Percentiles rank a stretch among this genome's conserved stretches.
Evolutionary conservation across 2,888 invertebrate genomes (phyloP).

Genomic region (Drepana falcataria): DNA sequence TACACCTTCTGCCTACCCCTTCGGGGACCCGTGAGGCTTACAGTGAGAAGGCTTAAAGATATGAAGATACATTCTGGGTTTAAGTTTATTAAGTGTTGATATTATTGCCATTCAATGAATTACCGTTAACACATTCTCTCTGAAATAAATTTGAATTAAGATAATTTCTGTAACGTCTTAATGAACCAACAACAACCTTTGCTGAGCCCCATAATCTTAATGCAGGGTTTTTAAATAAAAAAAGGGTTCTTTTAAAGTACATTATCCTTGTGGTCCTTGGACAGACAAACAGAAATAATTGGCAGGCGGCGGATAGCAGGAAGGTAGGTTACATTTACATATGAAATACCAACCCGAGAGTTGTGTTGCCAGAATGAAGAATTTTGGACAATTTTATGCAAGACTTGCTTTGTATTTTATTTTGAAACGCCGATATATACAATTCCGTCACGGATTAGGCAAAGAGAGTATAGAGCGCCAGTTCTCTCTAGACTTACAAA

Average conservation of each 20-base stretch:
- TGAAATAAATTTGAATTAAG: background rate
- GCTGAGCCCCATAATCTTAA: background rate
- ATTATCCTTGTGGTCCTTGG: conserved; percentile 21
- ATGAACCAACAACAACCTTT: background rate
- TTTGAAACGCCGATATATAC: too few species aligned
- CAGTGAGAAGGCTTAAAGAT: too few species aligned
- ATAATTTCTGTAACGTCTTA: background rate
- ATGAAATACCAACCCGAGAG: conserved; percentile 24
- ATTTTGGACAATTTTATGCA: background rate
- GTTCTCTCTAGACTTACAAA: too few species aligned
- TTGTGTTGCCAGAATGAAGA: background rate
- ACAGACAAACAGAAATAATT: conserved; percentile 32
- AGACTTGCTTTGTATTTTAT: background rate
- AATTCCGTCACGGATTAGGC: too few species aligned
- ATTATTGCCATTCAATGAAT: too few species aligned
- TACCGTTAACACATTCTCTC: too few species aligned
- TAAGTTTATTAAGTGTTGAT: too few species aligned
- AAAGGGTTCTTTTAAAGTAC: background rate
- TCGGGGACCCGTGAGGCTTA: too few species aligned
- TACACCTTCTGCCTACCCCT: too few species aligned
- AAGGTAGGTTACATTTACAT: conserved; percentile 29
- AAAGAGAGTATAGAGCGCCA: too few species aligned
- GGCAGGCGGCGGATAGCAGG: conserved; percentile 14
- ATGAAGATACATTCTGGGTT: too few species aligned
- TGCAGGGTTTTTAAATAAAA: background rate